Evolutionary conservation across 35 echinoderm and acorn worm genomes (phyloP).

Genomic region (Chiridota heheva): DNA sequence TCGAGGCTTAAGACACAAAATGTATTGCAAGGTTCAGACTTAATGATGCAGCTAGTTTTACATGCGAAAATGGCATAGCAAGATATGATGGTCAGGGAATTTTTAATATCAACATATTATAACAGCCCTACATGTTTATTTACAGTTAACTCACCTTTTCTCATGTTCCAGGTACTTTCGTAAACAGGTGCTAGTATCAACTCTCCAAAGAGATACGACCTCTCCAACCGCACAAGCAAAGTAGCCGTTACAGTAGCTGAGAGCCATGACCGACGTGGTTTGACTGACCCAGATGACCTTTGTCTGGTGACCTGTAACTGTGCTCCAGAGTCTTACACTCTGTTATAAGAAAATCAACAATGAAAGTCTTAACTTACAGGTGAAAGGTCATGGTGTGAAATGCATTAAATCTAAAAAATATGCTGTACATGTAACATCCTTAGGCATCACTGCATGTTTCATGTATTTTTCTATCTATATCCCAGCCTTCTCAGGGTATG

Average conservation of each 20-base stretch:
- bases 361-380: not conserved
- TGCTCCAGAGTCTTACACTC: constrained; percentile 93
- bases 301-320: constrained; percentile 79
- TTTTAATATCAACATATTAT: not conserved
- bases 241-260: constrained; percentile 83
- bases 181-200: constrained; percentile 81
- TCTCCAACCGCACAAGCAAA: constrained; percentile 92
- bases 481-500: too few species aligned
- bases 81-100: too few species aligned
- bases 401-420: not conserved
- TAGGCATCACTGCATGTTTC: too few species aligned
- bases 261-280: constrained; percentile 86
- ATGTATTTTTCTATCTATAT: too few species aligned
- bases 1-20: too few species aligned
- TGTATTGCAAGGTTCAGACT: too few species aligned
- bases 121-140: too few species aligned
- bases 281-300: constrained; percentile 91
- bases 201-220: constrained; percentile 81
- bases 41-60: too few species aligned
- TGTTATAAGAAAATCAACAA: constrained; percentile 35
- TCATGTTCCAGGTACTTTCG: constrained; percentile 88
- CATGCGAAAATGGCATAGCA: too few species aligned
- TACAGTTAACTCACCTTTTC: constrained; percentile 68
- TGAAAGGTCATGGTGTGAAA: not conserved
- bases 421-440: not conserved